These are phyloP conservation scores for Phaethon lepturus DNA, from an alignment of 2,113 vertebrate genomes.

Conservation along the genomic window DNA sequence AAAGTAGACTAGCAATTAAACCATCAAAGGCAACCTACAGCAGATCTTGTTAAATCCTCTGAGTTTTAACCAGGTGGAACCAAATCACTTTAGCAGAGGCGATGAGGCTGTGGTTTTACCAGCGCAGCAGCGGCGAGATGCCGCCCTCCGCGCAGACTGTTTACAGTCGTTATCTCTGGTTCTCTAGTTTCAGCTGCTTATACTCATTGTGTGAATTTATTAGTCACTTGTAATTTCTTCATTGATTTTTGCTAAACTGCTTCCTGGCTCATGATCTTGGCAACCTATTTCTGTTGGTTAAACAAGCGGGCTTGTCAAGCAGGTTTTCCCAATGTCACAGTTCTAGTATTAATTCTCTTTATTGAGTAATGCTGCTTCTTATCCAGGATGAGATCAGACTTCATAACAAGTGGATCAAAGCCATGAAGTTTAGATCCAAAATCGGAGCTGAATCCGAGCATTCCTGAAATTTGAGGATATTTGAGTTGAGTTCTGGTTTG, in stretches of 20 bases:
- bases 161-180: neutral
- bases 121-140: neutral
- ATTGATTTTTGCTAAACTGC: slow-evolving; percentile 62
- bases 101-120: neutral
- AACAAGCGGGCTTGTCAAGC: slow-evolving; percentile 56
- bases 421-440: slow-evolving; percentile 36
- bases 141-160: neutral
- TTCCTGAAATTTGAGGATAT: slow-evolving; percentile 36
- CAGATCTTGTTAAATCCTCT: slow-evolving; percentile 15
- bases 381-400: slow-evolving; percentile 67
- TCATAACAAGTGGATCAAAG: slow-evolving; percentile 54
- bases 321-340: slow-evolving; percentile 61
- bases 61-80: neutral
- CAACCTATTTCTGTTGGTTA: slow-evolving; percentile 55
- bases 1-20: slow-evolving; percentile 19
- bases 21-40: neutral
- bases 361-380: slow-evolving; percentile 50
- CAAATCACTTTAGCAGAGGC: neutral
- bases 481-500: slow-evolving; percentile 6
- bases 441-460: neutral
- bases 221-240: slow-evolving; percentile 62
- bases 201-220: slow-evolving; percentile 46
- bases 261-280: slow-evolving; percentile 52
- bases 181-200: slow-evolving; percentile 39
- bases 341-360: slow-evolving; percentile 42